These are phyloP conservation scores for Galerucella nymphaeae DNA, from an alignment of 2,888 invertebrate genomes.

Conservation along the genomic window DNA sequence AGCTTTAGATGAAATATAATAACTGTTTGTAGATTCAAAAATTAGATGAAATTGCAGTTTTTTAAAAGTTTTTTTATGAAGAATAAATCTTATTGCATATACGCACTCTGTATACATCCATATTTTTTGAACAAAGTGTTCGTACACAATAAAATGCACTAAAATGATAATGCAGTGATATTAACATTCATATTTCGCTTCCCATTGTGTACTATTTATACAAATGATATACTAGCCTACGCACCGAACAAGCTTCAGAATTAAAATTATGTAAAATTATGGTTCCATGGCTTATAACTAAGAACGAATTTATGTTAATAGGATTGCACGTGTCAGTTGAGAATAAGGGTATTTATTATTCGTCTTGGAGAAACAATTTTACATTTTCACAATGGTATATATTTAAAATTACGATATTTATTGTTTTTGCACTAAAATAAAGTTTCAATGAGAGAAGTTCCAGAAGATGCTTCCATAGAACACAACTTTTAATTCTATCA, in stretches of 20 bases:
- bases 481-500: too few relatives aligned
- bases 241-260: slow-evolving; percentile 1
- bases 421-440: too few relatives aligned
- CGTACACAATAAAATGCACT: neutral
- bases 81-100: neutral
- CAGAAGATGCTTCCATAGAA: too few relatives aligned
- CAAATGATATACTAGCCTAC: slow-evolving; percentile 14
- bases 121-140: neutral
- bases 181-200: slow-evolving; percentile 11
- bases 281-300: neutral
- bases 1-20: too few relatives aligned
- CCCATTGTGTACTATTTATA: slow-evolving; percentile 12
- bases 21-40: too few relatives aligned
- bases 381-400: slow-evolving; percentile 2
- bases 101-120: neutral
- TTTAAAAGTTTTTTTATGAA: too few relatives aligned
- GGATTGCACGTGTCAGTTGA: slow-evolving; percentile 20
- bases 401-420: neutral
- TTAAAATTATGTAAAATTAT: slow-evolving; percentile 16
- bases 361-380: neutral
- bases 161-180: slow-evolving; percentile 1
- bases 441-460: too few relatives aligned
- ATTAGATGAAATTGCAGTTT: too few relatives aligned
- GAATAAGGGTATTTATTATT: slow-evolving; percentile 3
- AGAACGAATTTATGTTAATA: slow-evolving; percentile 32